phyloP scores from a whole-genome alignment of 2,113 vertebrate genomes.

The Melanocharis versteri region DNA sequence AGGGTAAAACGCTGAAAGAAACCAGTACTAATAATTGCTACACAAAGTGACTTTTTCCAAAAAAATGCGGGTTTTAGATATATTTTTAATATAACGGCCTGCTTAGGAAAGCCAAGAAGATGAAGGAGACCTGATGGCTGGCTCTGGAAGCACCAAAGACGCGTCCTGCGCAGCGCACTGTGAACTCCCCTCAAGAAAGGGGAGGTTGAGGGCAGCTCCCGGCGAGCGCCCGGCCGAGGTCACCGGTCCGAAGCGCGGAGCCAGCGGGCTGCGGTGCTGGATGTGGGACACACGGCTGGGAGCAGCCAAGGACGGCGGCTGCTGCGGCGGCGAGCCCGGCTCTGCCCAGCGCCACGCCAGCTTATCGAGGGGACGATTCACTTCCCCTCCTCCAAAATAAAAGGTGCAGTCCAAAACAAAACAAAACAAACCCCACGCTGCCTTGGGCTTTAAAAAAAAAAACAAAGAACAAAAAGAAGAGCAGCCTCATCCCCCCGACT shows the following conservation, averaged over 20 bases:
- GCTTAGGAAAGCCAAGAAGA: not conserved
- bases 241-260: accelerated
- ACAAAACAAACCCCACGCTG: not conserved
- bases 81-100: not conserved
- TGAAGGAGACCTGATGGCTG: accelerated
- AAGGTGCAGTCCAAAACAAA: not conserved
- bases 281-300: accelerated
- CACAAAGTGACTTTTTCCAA: not conserved
- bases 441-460: not conserved
- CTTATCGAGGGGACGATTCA: not conserved
- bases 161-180: accelerated
- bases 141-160: not conserved
- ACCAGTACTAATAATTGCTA: not conserved
- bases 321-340: not conserved
- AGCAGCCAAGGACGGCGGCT: accelerated
- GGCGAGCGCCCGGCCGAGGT: not conserved
- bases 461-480: not conserved
- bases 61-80: not conserved
- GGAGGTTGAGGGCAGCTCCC: not conserved
- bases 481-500: not conserved
- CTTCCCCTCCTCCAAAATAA: not conserved
- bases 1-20: not conserved
- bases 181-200: accelerated
- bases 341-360: not conserved
- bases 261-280: accelerated